Evolutionary conservation across 92 coral and sea anemone species (phyloP).

Genomic region (Isaurus tuberculatus): DNA sequence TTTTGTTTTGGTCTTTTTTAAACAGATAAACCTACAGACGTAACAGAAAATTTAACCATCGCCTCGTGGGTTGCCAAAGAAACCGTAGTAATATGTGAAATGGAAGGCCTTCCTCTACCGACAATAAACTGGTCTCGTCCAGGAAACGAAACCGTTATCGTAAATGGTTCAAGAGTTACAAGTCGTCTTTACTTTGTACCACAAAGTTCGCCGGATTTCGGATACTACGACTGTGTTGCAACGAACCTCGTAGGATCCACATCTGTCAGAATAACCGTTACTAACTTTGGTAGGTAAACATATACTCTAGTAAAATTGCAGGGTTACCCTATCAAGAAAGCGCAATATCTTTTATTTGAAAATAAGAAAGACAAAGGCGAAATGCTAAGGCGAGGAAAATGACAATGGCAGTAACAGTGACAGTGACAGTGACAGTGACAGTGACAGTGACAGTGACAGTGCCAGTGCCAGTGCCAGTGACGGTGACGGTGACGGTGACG

Average conservation of each 20-base stretch:
- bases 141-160: conserved; percentile 6
- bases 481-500: too few relatives aligned
- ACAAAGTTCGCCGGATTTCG: conserved; percentile 33
- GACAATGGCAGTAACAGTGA: too few relatives aligned
- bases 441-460: too few relatives aligned
- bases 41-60: neutral
- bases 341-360: neutral
- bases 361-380: too few relatives aligned
- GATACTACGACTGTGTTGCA: conserved; percentile 43
- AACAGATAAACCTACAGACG: conserved; percentile 38
- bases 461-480: too few relatives aligned
- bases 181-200: conserved; percentile 37
- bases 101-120: conserved; percentile 50
- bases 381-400: too few relatives aligned
- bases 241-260: conserved; percentile 41
- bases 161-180: conserved; percentile 13
- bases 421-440: too few relatives aligned
- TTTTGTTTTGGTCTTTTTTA: neutral
- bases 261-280: conserved; percentile 16
- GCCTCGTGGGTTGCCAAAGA: conserved; percentile 50
- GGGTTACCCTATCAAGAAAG: neutral
- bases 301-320: neutral
- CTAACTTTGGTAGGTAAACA: conserved; percentile 30
- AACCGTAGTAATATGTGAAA: conserved; percentile 31
- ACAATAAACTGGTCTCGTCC: conserved; percentile 53